Evolutionary conservation across 2,113 vertebrate genomes (phyloP), one percentile per base, ranked within the genome.

Genomic region (Strix aluco): DNA sequence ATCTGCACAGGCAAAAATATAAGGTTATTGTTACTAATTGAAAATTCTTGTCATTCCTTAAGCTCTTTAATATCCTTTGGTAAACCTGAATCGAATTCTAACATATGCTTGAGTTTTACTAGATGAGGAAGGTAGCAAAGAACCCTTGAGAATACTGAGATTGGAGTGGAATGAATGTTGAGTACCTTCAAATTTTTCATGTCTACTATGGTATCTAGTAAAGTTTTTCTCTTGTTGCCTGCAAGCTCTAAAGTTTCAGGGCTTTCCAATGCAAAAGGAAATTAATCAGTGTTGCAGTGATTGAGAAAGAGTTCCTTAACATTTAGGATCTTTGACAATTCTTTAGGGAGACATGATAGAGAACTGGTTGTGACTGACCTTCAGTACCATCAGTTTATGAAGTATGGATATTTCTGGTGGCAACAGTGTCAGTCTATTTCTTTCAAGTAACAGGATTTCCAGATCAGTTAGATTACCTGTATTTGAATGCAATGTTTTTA

Each of bases 1-100:
- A 98, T 89, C 63, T 98, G 81, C 63, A 97, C 79, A 55, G 98
- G 93, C 67, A 97, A 95, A 97, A 98, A 98, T 18, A 77, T 92
- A 81, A 98, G 78, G 58, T 97, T 96, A 92, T 98, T 98, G 40
- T 97, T 94, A 86, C 65, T 91, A 70, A 98, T 11, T 51, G 89
- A 96, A 92, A 98, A 94, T 17, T 94, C 92, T 86, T 92, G 77
- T 78, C 91, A 82, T 62, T 73, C 95, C 86, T 77, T 90, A 29
- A 98, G 94, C 29, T 95, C 54, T 51, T 77, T 96, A 74, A 98
- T 95, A 88, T 97, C 94, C 87, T 97, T 98, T 62, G 97, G 98
- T 70, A 98, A 97, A 92, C 94, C 44, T 92, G 67, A 49, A 98
- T 97, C 51, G 87, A 94, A 58, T 98, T 98, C 88, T 95, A 96